phyloP scores from a whole-genome alignment of 2,797 vertebrate species.

The Champsocephalus esox region DNA sequence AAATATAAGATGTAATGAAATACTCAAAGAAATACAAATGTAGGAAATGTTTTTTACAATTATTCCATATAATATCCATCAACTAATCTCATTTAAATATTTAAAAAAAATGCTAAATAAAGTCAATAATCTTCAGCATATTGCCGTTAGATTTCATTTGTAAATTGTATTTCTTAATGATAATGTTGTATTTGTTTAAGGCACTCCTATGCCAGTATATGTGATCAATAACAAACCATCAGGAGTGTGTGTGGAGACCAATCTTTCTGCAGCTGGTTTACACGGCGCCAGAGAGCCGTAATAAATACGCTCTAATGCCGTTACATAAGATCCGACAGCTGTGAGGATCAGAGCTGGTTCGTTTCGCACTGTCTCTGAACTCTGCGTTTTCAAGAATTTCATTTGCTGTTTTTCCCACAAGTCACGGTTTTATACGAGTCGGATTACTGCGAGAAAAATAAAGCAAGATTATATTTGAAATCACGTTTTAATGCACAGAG shows the following conservation, averaged over 20 bases:
- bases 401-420: constrained; percentile 22
- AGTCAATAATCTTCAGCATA: too few species aligned
- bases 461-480: neutral
- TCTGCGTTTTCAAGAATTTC: constrained; percentile 69
- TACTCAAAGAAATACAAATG: neutral
- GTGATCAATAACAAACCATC: constrained; percentile 11
- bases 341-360: constrained; percentile 64
- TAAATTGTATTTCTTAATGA: too few species aligned
- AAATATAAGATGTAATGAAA: neutral
- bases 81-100: neutral
- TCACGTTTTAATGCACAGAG: neutral
- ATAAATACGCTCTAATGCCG: constrained; percentile 75
- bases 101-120: too few species aligned
- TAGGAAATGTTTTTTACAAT: neutral
- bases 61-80: neutral
- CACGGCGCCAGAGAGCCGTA: constrained; percentile 68
- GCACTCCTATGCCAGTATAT: neutral
- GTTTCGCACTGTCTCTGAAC: constrained; percentile 42
- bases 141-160: too few species aligned
- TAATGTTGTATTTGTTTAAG: too few species aligned
- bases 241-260: constrained; percentile 3
- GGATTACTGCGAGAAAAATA: constrained; percentile 18
- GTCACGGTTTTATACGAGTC: constrained; percentile 1
- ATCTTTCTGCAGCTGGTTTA: constrained; percentile 49
- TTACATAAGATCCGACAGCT: constrained; percentile 77